Evolutionary conservation across 23 tunicate genomes (phyloP).

Genomic region (Diplosoma virens): DNA sequence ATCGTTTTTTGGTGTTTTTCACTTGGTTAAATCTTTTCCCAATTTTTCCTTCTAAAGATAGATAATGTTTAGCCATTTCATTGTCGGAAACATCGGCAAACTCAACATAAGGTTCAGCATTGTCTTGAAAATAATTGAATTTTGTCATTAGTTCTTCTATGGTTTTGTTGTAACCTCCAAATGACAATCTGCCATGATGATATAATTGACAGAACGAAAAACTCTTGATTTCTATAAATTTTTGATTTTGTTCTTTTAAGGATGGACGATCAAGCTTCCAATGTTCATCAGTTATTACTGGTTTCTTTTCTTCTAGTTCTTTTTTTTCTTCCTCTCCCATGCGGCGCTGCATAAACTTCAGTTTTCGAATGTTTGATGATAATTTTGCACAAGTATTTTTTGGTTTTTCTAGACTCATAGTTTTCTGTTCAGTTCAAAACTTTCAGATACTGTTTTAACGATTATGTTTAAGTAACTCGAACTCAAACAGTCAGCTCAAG

Average conservation of each 20-base stretch:
- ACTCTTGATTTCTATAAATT: constrained; percentile 25
- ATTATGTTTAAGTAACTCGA: too few relatives aligned
- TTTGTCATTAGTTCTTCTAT: constrained; percentile 66
- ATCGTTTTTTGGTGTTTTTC: constrained; percentile 23
- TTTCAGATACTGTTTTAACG: too few relatives aligned
- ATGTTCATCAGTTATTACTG: constrained; percentile 58
- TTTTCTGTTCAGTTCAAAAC: too few relatives aligned
- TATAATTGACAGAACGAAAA: constrained; percentile 17
- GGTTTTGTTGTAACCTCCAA: constrained; percentile 62
- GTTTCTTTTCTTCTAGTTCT: constrained; percentile 41
- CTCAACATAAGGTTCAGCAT: constrained; percentile 16
- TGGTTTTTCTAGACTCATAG: too few relatives aligned
- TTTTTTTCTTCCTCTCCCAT: constrained; percentile 38
- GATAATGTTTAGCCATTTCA: constrained; percentile 78
- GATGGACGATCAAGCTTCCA: constrained; percentile 78
- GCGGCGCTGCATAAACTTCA: constrained; percentile 91
- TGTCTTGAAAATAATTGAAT: constrained; percentile 11
- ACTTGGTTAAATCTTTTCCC: constrained; percentile 48
- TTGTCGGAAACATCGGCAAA: constrained; percentile 70
- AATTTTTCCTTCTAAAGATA: constrained; percentile 57
- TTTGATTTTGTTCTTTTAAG: constrained; percentile 22
- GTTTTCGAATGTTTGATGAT: constrained; percentile 67
- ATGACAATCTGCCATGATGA: constrained; percentile 55
- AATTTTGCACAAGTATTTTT: too few relatives aligned
- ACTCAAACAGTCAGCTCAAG: too few relatives aligned